Conservation (phyloP, 35 echinoderm and acorn worm species). For the Ophiothrix spiculata region DNA sequence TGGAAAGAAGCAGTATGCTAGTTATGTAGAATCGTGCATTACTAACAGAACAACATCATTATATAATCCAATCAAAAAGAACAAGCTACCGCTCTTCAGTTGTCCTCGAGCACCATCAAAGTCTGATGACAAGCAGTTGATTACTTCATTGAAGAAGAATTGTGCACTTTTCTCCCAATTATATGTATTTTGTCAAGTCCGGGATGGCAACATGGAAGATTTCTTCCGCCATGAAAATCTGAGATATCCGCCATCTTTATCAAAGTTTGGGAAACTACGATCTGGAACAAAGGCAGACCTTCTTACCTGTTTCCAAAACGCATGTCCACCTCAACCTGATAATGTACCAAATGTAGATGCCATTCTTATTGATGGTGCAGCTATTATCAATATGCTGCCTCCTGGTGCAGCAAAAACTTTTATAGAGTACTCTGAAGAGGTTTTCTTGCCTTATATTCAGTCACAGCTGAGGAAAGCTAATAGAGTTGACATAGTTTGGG, state of each 20-base stretch:
- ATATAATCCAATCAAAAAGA: neutral
- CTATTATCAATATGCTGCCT: constrained; percentile 27
- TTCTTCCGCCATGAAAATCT: constrained; percentile 38
- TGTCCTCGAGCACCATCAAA: neutral
- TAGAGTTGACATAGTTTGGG: neutral
- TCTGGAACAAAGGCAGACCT: constrained; percentile 26
- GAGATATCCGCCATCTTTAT: constrained; percentile 8
- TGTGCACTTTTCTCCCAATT: neutral
- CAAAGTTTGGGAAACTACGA: neutral
- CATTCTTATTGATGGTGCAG: constrained; percentile 40
- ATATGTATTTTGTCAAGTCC: constrained; percentile 27
- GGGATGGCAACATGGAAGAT: constrained; percentile 9
- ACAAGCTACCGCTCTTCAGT: neutral
- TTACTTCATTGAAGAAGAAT: constrained; percentile 49
- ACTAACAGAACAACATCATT: neutral
- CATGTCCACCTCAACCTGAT: neutral
- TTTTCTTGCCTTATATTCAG: constrained; percentile 28
- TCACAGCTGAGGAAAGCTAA: constrained; percentile 9
- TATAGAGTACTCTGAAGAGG: neutral
- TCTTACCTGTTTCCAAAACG: neutral
- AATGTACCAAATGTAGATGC: neutral
- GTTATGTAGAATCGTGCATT: constrained; percentile 28
- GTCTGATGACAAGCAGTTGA: neutral
- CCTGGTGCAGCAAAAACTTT: constrained; percentile 37
- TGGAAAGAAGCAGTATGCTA: constrained; percentile 17